Percentiles rank a stretch among this genome's conserved stretches.
phyloP scores from a whole-genome alignment of 2,113 vertebrate species.

The Brachionichthys hirsutus region DNA sequence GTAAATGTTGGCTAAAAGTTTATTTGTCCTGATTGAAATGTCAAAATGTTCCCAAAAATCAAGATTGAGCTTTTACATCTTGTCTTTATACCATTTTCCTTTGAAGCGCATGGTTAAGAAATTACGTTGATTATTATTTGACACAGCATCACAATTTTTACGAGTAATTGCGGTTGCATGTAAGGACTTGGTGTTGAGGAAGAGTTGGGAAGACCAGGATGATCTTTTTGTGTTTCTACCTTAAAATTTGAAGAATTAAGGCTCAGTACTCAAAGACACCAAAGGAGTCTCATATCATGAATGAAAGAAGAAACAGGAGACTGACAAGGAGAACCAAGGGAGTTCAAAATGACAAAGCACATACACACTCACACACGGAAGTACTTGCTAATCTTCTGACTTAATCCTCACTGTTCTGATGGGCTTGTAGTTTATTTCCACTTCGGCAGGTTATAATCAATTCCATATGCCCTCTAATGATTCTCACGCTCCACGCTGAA shows the following conservation, averaged over 20 bases:
- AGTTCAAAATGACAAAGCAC: constrained; percentile 31
- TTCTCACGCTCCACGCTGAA: constrained; percentile 45
- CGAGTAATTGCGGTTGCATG: background rate
- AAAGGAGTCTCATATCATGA: constrained; percentile 43
- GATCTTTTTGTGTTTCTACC: constrained; percentile 17
- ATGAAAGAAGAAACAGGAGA: constrained; percentile 53
- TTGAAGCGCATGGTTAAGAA: too few species aligned
- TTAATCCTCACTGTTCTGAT: constrained; percentile 33
- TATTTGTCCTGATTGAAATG: too few species aligned
- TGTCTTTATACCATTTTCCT: too few species aligned
- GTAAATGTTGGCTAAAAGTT: too few species aligned
- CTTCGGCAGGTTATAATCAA: constrained; percentile 54
- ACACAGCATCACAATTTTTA: too few species aligned
- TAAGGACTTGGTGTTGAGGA: background rate
- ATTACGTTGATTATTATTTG: too few species aligned
- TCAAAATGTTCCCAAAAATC: too few species aligned
- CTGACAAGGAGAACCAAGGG: constrained; percentile 41
- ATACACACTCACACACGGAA: constrained; percentile 4
- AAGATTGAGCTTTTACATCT: too few species aligned
- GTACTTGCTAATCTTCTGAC: background rate
- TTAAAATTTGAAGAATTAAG: constrained; percentile 46
- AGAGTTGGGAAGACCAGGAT: constrained; percentile 3
- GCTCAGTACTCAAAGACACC: constrained; percentile 56
- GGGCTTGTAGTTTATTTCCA: constrained; percentile 27
- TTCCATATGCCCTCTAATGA: constrained; percentile 66